Conservation (phyloP, 2,113 vertebrate genomes). For the Empidonax traillii region DNA sequence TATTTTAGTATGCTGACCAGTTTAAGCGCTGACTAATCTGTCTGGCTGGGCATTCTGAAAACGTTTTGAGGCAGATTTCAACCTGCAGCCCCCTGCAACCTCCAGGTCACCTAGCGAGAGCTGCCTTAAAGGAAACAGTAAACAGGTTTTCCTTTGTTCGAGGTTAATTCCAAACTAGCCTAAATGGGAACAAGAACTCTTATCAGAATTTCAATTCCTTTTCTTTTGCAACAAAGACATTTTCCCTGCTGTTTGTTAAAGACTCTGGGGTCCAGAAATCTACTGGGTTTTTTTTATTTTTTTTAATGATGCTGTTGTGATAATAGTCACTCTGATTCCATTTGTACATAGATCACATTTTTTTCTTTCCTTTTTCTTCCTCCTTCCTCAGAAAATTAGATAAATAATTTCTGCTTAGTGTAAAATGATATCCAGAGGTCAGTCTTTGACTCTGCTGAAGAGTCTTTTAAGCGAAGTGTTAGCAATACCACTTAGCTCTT, state of each 20-base stretch:
- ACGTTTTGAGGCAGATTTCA: background rate
- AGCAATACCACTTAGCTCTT: constrained; percentile 39
- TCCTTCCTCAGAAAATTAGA: background rate
- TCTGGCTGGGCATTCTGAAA: background rate
- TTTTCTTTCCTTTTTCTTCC: background rate
- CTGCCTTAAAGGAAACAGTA: background rate
- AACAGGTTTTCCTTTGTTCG: background rate
- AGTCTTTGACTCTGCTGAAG: constrained; percentile 15
- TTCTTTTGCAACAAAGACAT: background rate
- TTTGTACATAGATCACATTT: background rate
- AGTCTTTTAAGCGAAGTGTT: background rate
- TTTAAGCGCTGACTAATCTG: background rate
- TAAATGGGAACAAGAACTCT: background rate
- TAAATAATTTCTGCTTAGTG: background rate
- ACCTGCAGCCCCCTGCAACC: background rate
- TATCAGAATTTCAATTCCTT: background rate
- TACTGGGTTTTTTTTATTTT: background rate
- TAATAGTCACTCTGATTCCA: background rate
- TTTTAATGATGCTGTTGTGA: background rate
- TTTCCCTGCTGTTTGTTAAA: background rate
- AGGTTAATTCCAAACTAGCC: background rate
- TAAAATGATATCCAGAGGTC: constrained; percentile 41
- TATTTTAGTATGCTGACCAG: constrained; percentile 44
- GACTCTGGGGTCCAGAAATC: background rate
- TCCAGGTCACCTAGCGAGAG: background rate